Conservation (phyloP, 2,888 invertebrate species). For the Drosophila tanythrix region DNA sequence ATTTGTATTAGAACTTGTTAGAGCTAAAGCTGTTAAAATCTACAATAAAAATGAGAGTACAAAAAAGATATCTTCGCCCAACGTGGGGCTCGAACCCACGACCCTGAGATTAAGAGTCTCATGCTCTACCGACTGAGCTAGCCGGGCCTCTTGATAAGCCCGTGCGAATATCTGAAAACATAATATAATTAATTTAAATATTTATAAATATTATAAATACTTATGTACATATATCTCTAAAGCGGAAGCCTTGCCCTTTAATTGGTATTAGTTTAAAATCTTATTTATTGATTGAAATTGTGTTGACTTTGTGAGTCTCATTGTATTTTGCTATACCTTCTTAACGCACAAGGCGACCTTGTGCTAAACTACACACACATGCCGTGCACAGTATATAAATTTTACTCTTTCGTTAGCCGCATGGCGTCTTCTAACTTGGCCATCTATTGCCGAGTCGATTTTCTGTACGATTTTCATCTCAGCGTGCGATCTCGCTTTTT, state of each 20-base stretch:
- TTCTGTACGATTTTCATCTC: slow-evolving; percentile 61
- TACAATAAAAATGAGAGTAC: background rate
- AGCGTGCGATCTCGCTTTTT: slow-evolving; percentile 28
- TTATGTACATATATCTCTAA: background rate
- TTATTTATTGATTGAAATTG: slow-evolving; percentile 1
- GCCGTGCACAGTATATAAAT: slow-evolving; percentile 18
- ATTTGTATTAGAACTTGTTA: background rate
- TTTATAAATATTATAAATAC: background rate
- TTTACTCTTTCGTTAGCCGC: slow-evolving; percentile 30
- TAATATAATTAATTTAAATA: background rate
- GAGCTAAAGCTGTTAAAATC: background rate
- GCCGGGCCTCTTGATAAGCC: slow-evolving; percentile 73
- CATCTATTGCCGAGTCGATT: slow-evolving; percentile 60
- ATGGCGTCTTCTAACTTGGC: slow-evolving; percentile 45
- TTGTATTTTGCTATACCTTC: background rate
- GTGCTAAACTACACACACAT: slow-evolving; percentile 6
- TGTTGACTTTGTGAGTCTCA: slow-evolving; percentile 3
- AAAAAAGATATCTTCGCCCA: slow-evolving; percentile 71
- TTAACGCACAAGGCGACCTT: slow-evolving; percentile 40
- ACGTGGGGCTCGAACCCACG: slow-evolving; percentile 85
- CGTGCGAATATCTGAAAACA: background rate
- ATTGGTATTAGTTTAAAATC: background rate
- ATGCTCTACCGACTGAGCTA: slow-evolving; percentile 85
- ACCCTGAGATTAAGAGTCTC: slow-evolving; percentile 85
- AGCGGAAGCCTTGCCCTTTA: background rate